Conservation (phyloP, 2,797 vertebrate species). For the Sphenopsis melanotis region DNA sequence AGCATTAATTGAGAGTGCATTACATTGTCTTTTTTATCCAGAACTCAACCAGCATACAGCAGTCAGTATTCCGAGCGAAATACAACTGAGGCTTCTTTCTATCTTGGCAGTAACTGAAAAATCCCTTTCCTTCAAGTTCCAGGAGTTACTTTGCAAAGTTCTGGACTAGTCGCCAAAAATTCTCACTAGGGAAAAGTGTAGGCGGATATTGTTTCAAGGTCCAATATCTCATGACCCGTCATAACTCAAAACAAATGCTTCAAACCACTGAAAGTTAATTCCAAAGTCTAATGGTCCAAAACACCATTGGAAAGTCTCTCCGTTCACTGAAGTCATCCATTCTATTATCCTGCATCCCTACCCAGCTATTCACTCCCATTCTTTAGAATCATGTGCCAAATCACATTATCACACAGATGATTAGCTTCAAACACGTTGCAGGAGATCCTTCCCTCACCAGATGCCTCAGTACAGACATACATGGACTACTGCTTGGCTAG, state of each 20-base stretch:
- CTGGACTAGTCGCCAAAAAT: conserved; percentile 50
- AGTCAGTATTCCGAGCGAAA: conserved; percentile 31
- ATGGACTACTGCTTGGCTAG: conserved; percentile 44
- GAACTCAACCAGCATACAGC: neutral
- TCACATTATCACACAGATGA: conserved; percentile 14
- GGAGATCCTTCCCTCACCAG: neutral
- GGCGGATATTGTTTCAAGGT: conserved; percentile 57
- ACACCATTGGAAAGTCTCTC: conserved; percentile 14
- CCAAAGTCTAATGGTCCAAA: conserved; percentile 20
- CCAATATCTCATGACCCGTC: conserved; percentile 57
- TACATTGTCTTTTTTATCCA: neutral
- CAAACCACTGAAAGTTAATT: conserved; percentile 58
- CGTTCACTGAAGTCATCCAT: neutral
- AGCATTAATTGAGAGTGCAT: neutral
- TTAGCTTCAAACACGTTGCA: neutral
- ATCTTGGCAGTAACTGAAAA: conserved; percentile 54
- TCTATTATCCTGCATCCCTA: neutral
- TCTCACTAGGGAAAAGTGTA: conserved; percentile 54
- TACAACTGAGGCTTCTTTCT: conserved; percentile 53
- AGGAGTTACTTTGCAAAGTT: conserved; percentile 53
- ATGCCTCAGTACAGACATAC: neutral
- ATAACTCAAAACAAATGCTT: conserved; percentile 69
- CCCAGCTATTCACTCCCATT: conserved; percentile 23
- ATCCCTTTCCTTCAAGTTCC: conserved; percentile 50
- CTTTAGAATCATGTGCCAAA: conserved; percentile 1